phyloP scores from a whole-genome alignment of 2,888 invertebrate species.

The Patella depressa region DNA sequence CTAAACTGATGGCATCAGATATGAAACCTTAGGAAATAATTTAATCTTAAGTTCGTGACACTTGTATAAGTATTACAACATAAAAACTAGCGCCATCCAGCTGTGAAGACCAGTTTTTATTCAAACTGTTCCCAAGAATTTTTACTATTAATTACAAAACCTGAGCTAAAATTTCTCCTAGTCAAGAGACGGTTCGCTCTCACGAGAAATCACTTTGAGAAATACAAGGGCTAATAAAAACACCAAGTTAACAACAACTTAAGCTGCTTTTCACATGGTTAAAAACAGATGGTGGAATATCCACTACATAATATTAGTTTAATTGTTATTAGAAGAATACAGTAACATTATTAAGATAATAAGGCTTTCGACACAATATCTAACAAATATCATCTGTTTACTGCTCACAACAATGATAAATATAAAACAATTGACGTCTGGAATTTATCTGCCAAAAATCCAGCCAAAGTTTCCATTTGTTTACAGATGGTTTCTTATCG shows the following conservation, averaged over 20 bases:
- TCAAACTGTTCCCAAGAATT: constrained; percentile 1
- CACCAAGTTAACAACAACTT: too few relatives aligned
- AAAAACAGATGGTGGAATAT: background rate
- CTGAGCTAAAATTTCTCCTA: background rate
- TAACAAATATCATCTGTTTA: too few relatives aligned
- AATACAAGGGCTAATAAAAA: too few relatives aligned
- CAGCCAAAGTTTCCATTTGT: too few relatives aligned
- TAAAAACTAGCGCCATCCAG: background rate
- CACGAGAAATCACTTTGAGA: too few relatives aligned
- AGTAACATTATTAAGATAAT: background rate
- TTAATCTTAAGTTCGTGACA: background rate
- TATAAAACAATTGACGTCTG: too few relatives aligned
- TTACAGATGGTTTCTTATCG: too few relatives aligned
- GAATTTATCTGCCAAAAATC: too few relatives aligned
- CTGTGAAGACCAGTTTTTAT: background rate
- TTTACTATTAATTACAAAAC: constrained; percentile 9
- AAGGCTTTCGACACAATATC: background rate
- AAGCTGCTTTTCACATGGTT: background rate
- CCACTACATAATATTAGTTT: background rate
- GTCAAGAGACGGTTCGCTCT: too few relatives aligned
- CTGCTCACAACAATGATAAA: too few relatives aligned
- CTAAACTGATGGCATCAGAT: too few relatives aligned
- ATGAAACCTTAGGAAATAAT: background rate
- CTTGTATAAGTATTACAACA: background rate
- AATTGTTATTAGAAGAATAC: background rate